A percentile compares a stretch with the other conserved stretches of the same genome.
Evolutionary conservation across 1,140 invertebrate species (phyloP).

Genomic region (Charaxes varanes): DNA sequence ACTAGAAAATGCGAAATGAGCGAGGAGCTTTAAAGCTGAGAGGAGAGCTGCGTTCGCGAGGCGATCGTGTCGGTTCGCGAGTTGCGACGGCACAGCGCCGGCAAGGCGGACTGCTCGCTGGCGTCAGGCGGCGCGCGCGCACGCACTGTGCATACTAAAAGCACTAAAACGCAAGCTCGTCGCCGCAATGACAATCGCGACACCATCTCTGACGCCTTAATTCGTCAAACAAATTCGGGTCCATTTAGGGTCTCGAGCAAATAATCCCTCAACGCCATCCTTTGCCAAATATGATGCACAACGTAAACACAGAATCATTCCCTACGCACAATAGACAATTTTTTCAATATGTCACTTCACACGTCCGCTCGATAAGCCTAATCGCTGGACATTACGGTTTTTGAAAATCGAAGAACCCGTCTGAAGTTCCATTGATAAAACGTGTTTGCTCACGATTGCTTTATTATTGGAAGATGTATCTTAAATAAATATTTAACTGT

Average conservation of each 20-base stretch:
- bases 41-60: conserved; percentile 32
- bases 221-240: conserved; percentile 51
- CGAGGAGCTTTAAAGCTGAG: conserved; percentile 22
- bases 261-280: conserved; percentile 56
- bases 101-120: conserved; percentile 37
- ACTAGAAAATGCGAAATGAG: conserved; percentile 45
- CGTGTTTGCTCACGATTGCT: too few relatives aligned
- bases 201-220: conserved; percentile 49
- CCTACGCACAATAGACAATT: too few relatives aligned
- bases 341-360: too few relatives aligned
- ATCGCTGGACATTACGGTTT: conserved; percentile 17
- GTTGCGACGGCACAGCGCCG: conserved; percentile 28
- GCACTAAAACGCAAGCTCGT: conserved; percentile 33
- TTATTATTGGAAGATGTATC: too few relatives aligned
- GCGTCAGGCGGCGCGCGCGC: conserved; percentile 60
- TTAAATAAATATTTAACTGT: too few relatives aligned
- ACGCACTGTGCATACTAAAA: conserved; percentile 69
- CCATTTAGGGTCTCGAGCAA: conserved; percentile 30
- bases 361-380: conserved; percentile 40
- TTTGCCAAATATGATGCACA: conserved; percentile 50
- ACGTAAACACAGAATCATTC: conserved; percentile 31
- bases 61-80: conserved; percentile 37
- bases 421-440: too few relatives aligned
- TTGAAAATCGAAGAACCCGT: conserved; percentile 8
- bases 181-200: conserved; percentile 54